Evolutionary conservation across 2,888 invertebrate species (phyloP), one percentile per base, ranked within the genome.

Genomic region (Troilus luridus): DNA sequence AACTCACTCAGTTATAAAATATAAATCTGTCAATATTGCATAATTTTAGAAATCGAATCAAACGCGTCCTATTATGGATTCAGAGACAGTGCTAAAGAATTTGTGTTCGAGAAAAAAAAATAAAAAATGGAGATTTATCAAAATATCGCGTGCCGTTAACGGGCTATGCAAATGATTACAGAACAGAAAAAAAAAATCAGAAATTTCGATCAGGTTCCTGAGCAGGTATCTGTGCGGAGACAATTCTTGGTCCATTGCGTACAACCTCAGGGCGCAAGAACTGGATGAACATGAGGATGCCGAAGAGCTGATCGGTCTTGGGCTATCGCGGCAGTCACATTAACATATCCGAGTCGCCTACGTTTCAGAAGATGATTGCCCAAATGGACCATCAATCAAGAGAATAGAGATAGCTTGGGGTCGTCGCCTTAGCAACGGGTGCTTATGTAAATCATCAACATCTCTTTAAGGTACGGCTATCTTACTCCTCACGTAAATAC

Each of bases 271-370:
- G 41, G 27, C 17, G 72, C 8, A 24, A 67, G 24, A 24, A 41
- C 72, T 67, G 27, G 72, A 77, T 27, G 19, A 41, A 77, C 72
- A 8, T 77, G 27, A 41, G 9, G 67, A 67, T 24, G 67, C 14
- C 24, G 27, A 27, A 67, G 27, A 9, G 41, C 72, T 77, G 72
- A 77, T 77, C 72, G 19, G 24, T 77, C 72, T 77, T 41, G 17
- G 24, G 24, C 72, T 77, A 77, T 77, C 72, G 17, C 6, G 41
- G 72, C 17, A 77, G 41, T 41, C 72, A 41, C 72, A 77, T 77
- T 77, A 77, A 77, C 72, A 77, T 77, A 77, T 77, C 72, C 72
- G 27, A 77, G 72, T 77, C 72, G 72, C 72, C 72, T 77, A 77
- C 72, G 72, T 77, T 77, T 77, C 41, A 77, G 41, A 77, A 41